A percentile compares a stretch with the other conserved stretches of the same genome.
Conservation (phyloP, 2,888 invertebrate species). For the Cenopis cana region DNA sequence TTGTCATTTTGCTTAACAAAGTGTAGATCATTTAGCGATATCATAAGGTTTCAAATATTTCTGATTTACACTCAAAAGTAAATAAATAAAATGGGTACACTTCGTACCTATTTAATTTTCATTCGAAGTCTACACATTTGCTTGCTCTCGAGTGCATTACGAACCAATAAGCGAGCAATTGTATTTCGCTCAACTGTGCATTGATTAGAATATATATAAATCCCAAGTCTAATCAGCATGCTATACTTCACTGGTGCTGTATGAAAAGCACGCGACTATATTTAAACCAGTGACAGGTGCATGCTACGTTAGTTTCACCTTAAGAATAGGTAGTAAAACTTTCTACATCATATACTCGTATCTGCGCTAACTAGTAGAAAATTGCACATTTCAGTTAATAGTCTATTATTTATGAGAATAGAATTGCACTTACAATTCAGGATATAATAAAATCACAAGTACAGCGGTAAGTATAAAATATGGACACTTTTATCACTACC, state of each 20-base stretch:
- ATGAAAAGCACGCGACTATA: constrained; percentile 63
- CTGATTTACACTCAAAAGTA: no score
- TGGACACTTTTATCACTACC: no score
- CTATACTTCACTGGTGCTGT: constrained; percentile 48
- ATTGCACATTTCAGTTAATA: constrained; percentile 10
- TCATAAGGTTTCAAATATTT: background rate
- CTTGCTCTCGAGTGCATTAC: no score
- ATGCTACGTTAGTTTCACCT: constrained; percentile 68
- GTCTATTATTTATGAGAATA: background rate
- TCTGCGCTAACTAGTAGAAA: constrained; percentile 6
- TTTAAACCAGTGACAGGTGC: constrained; percentile 52
- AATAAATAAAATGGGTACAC: no score
- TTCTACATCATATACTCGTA: constrained; percentile 42
- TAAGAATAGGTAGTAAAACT: constrained; percentile 64
- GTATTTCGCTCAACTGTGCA: constrained; percentile 1
- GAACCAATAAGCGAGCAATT: background rate
- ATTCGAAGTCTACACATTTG: no score
- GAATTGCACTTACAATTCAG: background rate
- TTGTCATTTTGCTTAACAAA: no score
- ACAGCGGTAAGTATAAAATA: no score
- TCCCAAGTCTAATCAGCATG: constrained; percentile 50
- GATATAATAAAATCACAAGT: background rate
- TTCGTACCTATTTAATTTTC: no score
- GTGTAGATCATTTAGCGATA: no score
- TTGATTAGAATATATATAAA: constrained; percentile 6